A percentile compares a stretch with the other conserved stretches of the same genome.
Evolutionary conservation across 1,140 invertebrate species (phyloP).

Genomic region (Acromyrmex charruanus): DNA sequence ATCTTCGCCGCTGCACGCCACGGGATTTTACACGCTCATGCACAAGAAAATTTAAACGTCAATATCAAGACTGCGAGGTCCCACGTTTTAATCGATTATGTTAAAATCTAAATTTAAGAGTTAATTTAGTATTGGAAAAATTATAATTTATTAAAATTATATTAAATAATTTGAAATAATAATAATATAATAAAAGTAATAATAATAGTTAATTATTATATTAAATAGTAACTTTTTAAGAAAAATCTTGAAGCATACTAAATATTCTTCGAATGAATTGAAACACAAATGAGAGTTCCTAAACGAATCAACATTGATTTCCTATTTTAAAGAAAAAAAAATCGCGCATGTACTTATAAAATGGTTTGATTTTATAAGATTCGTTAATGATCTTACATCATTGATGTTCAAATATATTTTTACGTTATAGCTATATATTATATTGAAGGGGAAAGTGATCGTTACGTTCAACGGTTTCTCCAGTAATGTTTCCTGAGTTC

Average conservation of each 20-base stretch:
- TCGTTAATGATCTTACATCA: background rate
- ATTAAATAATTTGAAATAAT: too few species aligned
- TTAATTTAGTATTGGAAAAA: too few species aligned
- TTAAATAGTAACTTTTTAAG: background rate
- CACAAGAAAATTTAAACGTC: constrained; percentile 32
- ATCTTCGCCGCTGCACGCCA: constrained; percentile 66
- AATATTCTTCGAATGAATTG: background rate
- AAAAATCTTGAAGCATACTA: background rate
- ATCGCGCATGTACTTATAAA: background rate
- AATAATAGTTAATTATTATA: background rate
- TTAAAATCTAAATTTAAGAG: background rate
- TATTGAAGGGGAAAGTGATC: constrained; percentile 39
- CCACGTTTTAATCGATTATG: constrained; percentile 10
- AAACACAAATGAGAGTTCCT: background rate
- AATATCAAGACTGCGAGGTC: background rate
- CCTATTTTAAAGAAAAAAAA: background rate
- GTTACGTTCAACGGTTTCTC: constrained; percentile 67
- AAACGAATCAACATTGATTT: background rate
- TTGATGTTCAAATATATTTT: constrained; percentile 14
- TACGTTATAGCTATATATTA: background rate
- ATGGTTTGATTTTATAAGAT: background rate
- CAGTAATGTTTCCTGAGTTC: constrained; percentile 65
- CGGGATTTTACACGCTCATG: constrained; percentile 52
- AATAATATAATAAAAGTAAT: too few species aligned
- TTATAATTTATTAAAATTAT: background rate